Percentiles rank a stretch among this genome's conserved stretches.
Evolutionary conservation across 2,113 vertebrate genomes (phyloP).

Genomic region (Clupea harengus): DNA sequence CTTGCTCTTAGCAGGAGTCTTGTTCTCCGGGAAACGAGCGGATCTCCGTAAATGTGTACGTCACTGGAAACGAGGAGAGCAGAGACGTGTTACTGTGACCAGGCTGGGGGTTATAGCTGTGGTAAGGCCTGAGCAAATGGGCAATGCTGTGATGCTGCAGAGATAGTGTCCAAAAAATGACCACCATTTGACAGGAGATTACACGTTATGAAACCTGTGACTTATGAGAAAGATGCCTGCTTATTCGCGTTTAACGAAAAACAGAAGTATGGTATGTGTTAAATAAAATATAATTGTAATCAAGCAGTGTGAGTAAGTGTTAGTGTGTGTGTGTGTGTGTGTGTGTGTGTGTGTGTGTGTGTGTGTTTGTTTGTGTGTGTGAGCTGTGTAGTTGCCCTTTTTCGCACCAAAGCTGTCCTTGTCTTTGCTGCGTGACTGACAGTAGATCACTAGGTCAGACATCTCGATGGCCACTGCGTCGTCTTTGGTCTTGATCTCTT

Average conservation of each 20-base stretch:
- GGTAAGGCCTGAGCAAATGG: too few species aligned
- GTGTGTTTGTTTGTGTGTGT: not conserved
- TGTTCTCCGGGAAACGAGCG: constrained; percentile 96
- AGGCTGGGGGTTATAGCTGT: too few species aligned
- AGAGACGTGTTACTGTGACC: not conserved
- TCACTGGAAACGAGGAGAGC: constrained; percentile 65
- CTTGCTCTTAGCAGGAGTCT: constrained; percentile 76
- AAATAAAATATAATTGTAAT: not conserved
- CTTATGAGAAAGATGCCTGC: too few species aligned
- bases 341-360: not conserved
- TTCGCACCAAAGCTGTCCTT: constrained; percentile 88
- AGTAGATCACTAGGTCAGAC: constrained; percentile 93
- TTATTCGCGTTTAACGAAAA: too few species aligned
- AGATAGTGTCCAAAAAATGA: too few species aligned
- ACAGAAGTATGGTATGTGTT: too few species aligned
- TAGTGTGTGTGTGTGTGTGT: not conserved
- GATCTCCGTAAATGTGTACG: constrained; percentile 85
- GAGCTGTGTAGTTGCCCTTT: not conserved
- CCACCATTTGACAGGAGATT: too few species aligned
- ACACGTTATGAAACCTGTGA: too few species aligned
- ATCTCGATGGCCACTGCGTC: constrained; percentile 92
- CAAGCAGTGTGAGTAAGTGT: not conserved
- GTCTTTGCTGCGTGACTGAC: constrained; percentile 92
- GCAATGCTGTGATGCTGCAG: too few species aligned
- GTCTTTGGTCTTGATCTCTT: constrained; percentile 84